Base-by-base conservation (phyloP, 92 coral and sea anemone genomes). In the Pocillopora grandis region DNA sequence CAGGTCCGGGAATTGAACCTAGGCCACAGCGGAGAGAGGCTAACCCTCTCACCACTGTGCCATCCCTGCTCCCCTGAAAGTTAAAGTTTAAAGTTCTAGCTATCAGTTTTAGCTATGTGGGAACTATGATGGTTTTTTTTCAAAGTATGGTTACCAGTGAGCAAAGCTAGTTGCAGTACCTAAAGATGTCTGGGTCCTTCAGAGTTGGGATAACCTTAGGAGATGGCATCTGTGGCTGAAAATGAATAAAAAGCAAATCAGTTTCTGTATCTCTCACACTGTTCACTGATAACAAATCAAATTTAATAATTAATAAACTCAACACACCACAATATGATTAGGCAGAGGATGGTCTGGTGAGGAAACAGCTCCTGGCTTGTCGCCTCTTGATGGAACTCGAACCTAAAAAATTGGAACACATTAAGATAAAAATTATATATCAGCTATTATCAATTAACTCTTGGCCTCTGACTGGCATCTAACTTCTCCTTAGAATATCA, bases 131-230 rank as follows among this genome's bases (percentile, higher is more conserved):
- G 0, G 8, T 42, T 42, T 42, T 42, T 42, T 42, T 42, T 3
- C 52, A 42, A 42, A 21, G 5, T 3, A 55, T 42, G 21, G 63
- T 48, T 7, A 19, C 7, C 12, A 15, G 20, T 33, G 18, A 73
- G 31, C 17, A 10, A 58, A 23, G 19, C 36, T 6, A 17, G 35
- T 15, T 0, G 10, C 33, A 58, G 61, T 42, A 94, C 99, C 85
- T 94, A 65, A 94, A 92, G 19, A 90, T 92, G 77, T 96, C 98
- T 15, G 97, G 96, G 82, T 96, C 98, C 63, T 90, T 94, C 15
- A 96, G 92, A 62, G 95, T 90, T 82, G 99, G 99, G 62, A 96
- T 96, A 19, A 96, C 99, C 62, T 89, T 92, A 42, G 99, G 99
- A 42, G 96, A 90, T 15, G 98, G 98, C 86, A 94, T 87, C 21